phyloP scores from a whole-genome alignment of 2,113 vertebrate genomes.

The Phalacrocorax pelagicus region DNA sequence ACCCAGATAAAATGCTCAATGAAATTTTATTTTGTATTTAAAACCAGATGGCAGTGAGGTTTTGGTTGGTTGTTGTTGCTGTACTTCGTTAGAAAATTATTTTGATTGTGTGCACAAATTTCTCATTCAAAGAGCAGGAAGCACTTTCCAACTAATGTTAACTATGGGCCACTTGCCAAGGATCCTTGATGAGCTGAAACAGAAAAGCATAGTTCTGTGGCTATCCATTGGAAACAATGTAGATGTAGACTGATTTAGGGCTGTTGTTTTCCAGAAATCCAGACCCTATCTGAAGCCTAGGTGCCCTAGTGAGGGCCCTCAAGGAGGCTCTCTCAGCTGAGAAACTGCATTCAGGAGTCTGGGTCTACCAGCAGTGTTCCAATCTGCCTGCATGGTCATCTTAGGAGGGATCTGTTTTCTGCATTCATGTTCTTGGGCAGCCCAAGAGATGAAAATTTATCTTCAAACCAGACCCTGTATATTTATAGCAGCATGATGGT shows the following conservation, averaged over 20 bases:
- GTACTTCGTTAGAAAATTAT: neutral
- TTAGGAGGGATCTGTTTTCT: neutral
- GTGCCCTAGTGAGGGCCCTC: neutral
- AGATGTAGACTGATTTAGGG: neutral
- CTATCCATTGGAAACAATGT: accelerated
- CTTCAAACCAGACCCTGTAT: neutral
- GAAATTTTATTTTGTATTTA: neutral
- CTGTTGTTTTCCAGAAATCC: neutral
- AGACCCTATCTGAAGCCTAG: neutral
- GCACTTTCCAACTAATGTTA: neutral
- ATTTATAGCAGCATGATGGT: neutral
- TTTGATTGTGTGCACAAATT: neutral
- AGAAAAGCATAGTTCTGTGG: neutral
- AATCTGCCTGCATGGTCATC: neutral
- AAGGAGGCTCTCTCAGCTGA: neutral
- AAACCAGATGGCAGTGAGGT: neutral
- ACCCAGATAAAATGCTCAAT: neutral
- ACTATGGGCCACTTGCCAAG: neutral
- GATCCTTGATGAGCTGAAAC: neutral
- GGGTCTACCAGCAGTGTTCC: neutral
- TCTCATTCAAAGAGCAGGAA: neutral
- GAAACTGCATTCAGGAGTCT: neutral
- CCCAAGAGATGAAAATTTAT: neutral
- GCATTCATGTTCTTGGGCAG: neutral
- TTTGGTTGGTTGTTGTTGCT: neutral